These are phyloP conservation scores for Conistra vaccinii DNA, from an alignment of 2,888 invertebrate genomes.

Conservation along the genomic window DNA sequence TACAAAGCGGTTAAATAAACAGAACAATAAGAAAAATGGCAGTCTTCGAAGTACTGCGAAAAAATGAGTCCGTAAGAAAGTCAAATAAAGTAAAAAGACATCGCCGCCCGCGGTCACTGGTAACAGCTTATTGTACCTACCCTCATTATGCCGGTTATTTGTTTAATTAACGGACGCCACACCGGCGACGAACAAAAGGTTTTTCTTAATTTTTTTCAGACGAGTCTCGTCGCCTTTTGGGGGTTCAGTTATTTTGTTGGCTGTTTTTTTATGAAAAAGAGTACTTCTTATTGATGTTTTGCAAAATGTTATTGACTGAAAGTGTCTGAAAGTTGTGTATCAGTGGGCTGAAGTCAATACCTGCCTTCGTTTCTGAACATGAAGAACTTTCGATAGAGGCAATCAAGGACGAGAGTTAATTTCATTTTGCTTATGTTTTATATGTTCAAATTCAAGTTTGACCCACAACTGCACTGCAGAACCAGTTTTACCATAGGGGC, in stretches of 20 bases:
- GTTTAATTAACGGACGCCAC: conserved; percentile 78
- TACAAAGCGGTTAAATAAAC: conserved; percentile 52
- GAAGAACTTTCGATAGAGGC: not conserved
- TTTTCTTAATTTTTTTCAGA: conserved; percentile 64
- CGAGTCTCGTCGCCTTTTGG: conserved; percentile 36
- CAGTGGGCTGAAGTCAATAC: not conserved
- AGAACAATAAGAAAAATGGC: conserved; percentile 50
- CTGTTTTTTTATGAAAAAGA: conserved; percentile 38
- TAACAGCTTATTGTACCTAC: conserved; percentile 72
- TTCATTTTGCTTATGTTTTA: not conserved
- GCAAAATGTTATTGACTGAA: conserved; percentile 4
- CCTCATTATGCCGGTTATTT: conserved; percentile 78
- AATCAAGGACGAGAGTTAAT: not conserved
- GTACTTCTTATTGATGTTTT: conserved; percentile 2
- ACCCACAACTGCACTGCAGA: not conserved
- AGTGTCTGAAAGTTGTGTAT: not conserved
- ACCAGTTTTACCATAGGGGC: no score
- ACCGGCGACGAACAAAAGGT: conserved; percentile 74
- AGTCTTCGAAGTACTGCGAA: conserved; percentile 30
- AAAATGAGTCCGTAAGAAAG: conserved; percentile 51
- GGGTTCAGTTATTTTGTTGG: conserved; percentile 30
- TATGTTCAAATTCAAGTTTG: not conserved
- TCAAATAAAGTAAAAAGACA: conserved; percentile 58
- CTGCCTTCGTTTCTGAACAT: not conserved
- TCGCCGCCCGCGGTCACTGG: conserved; percentile 58